Percentiles rank a stretch among this genome's conserved stretches.
Evolutionary conservation across 2,797 vertebrate genomes (phyloP).

Genomic region (Sebastes miniatus): DNA sequence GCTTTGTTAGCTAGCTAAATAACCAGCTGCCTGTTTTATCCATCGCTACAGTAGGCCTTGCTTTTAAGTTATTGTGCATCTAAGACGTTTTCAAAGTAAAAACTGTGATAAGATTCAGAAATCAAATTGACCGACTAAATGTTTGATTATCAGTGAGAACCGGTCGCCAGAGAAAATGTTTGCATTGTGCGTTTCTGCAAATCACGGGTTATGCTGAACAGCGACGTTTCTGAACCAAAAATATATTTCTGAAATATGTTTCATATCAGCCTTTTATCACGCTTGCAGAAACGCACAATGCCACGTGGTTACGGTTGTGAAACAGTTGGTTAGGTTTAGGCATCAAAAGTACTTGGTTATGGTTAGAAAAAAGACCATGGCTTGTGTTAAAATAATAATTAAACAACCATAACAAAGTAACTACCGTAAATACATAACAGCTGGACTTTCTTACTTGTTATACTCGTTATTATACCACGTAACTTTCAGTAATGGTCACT

Average conservation of each 20-base stretch:
- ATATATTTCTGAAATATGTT: no score
- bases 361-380: background rate
- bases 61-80: background rate
- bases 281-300: background rate
- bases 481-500: background rate
- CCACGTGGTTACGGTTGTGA: accelerated
- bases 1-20: background rate
- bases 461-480: no score
- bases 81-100: background rate
- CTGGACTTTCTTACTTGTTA: no score
- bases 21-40: background rate
- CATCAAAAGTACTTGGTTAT: background rate
- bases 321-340: background rate
- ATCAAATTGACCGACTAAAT: background rate
- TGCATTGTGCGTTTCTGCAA: no score
- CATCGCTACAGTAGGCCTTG: background rate
- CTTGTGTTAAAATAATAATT: background rate
- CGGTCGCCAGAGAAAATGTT: background rate
- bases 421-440: no score
- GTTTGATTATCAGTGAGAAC: background rate
- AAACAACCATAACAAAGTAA: no score
- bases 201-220: accelerated
- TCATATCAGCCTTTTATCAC: no score
- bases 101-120: background rate
- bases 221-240: no score